Percentiles rank a stretch among this genome's conserved stretches.
Conservation (phyloP, 2,888 invertebrate species). For the Hirudinaria manillensis region DNA sequence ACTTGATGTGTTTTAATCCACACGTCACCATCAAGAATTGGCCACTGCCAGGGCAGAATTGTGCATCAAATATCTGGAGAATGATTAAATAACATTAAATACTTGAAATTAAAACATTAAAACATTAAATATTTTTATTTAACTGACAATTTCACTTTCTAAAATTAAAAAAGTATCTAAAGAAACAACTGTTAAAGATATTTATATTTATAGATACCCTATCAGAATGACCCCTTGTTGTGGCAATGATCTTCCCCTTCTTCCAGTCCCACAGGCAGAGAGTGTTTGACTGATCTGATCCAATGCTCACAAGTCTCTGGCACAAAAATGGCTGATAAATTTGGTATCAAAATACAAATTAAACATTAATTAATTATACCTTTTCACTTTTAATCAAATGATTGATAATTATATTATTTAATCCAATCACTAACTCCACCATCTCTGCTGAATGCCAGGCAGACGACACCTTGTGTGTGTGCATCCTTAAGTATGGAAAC, state of each 20-base stretch:
- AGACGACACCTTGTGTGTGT: conserved; percentile 52
- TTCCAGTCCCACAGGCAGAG: conserved; percentile 55
- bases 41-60: conserved; percentile 45
- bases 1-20: conserved; percentile 55
- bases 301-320: conserved; percentile 52
- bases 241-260: conserved; percentile 52
- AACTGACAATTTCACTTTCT: no score
- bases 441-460: conserved; percentile 52
- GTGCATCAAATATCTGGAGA: conserved; percentile 52
- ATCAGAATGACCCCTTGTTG: conserved; percentile 51
- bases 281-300: conserved; percentile 50
- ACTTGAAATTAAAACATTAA: not conserved
- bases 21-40: conserved; percentile 48
- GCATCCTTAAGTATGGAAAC: conserved; percentile 54
- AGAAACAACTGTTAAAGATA: not conserved
- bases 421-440: conserved; percentile 44
- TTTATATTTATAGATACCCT: conserved; percentile 43
- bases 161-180: not conserved
- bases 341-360: not conserved
- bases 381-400: no score
- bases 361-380: not conserved
- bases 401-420: no score
- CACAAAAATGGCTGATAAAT: not conserved
- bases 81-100: not conserved
- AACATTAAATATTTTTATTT: no score